A percentile compares a stretch with the other conserved stretches of the same genome.
Evolutionary conservation across 2,888 invertebrate species (phyloP).

Genomic region (Blera fallax): DNA sequence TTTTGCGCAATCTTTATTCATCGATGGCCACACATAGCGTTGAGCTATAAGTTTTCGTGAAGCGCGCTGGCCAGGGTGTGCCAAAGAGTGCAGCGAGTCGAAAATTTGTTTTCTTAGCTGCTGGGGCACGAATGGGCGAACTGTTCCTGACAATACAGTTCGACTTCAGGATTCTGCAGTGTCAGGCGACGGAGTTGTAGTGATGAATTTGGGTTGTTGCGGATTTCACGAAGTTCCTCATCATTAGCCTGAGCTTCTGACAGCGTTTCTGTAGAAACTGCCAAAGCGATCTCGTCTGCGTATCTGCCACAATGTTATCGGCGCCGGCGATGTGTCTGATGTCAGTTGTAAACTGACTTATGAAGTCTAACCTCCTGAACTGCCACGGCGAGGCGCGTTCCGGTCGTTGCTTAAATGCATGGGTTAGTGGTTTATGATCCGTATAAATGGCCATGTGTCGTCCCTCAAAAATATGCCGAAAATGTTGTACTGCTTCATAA

Average conservation of each 20-base stretch:
- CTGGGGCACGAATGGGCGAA: not conserved
- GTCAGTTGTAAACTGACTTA: not conserved
- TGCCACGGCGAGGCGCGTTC: not conserved
- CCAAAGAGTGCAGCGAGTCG: not conserved
- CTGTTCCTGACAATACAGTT: constrained; percentile 2
- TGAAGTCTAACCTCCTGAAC: not conserved
- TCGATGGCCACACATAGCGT: not conserved
- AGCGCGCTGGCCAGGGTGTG: not conserved
- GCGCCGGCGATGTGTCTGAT: not conserved
- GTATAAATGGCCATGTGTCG: not conserved
- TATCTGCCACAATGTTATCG: not conserved
- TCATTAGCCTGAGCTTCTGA: not conserved
- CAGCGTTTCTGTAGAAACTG: no score
- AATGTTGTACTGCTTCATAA: no score
- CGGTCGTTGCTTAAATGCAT: constrained; percentile 21
- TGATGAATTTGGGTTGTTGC: not conserved
- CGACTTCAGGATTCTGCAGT: not conserved
- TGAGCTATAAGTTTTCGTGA: not conserved
- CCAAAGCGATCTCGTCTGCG: not conserved
- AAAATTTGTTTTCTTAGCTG: not conserved
- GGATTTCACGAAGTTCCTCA: not conserved
- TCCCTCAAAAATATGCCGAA: no score
- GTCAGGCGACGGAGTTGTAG: not conserved
- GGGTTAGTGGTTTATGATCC: not conserved
- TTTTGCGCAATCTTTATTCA: not conserved